Conservation (phyloP, 2,797 vertebrate genomes). For the Pangasius larnaudii region DNA sequence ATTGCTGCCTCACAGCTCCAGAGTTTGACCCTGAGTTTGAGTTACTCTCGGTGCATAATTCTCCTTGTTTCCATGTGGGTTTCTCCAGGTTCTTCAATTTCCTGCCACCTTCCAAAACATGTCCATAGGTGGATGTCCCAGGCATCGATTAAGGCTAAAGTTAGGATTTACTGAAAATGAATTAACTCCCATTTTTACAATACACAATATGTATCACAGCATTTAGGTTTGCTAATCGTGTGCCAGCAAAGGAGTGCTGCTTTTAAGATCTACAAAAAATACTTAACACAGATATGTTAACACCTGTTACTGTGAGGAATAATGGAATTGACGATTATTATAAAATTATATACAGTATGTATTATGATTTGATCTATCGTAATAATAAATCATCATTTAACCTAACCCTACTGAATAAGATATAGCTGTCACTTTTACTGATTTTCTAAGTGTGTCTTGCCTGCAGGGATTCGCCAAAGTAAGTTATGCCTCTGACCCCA, state of each 20-base stretch:
- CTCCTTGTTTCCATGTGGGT: not conserved
- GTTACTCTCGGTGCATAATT: not conserved
- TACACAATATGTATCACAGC: not conserved
- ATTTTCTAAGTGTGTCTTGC: conserved; percentile 16
- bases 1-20: not conserved
- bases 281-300: not conserved
- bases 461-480: conserved; percentile 8
- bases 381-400: not conserved
- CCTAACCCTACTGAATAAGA: not conserved
- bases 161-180: not conserved
- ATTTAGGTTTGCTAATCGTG: not conserved
- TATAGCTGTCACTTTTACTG: conserved; percentile 19
- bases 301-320: not conserved
- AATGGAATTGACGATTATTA: not conserved
- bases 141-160: not conserved
- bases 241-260: not conserved
- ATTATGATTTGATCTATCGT: not conserved
- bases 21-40: not conserved
- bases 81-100: not conserved
- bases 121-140: not conserved
- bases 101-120: not conserved
- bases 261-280: conserved; percentile 1
- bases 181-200: not conserved
- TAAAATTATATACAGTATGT: not conserved
- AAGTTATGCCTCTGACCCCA: conserved; percentile 9